Evolutionary conservation across 2,888 invertebrate species (phyloP).

Genomic region (Balanococcus diminutus): DNA sequence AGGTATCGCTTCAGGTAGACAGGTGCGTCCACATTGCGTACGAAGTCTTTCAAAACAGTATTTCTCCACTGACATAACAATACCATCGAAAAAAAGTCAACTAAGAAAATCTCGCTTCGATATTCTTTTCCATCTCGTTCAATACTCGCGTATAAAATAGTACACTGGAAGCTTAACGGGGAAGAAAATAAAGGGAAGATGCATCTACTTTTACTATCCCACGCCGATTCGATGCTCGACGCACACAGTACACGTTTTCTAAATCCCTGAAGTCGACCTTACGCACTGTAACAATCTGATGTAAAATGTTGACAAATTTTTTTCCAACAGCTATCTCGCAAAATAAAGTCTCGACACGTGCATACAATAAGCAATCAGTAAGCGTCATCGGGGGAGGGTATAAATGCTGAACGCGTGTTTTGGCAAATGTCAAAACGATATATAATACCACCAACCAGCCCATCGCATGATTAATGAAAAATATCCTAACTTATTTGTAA

Average conservation of each 20-base stretch:
- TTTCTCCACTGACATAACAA: too few species aligned
- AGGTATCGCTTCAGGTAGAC: too few species aligned
- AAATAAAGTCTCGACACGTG: conserved; percentile 9
- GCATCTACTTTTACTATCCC: neutral
- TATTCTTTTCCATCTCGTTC: neutral
- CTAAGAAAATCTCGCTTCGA: too few species aligned
- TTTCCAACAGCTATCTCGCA: neutral
- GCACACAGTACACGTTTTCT: conserved; percentile 5
- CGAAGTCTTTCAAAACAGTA: too few species aligned
- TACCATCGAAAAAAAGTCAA: too few species aligned
- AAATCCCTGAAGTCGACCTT: conserved; percentile 1
- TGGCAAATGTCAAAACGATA: conserved; percentile 16
- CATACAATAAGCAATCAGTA: neutral
- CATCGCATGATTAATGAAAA: conserved; percentile 9
- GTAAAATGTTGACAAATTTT: conserved; percentile 19
- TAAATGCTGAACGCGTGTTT: neutral
- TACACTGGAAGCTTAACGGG: neutral
- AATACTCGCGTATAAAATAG: neutral
- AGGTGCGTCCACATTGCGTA: too few species aligned
- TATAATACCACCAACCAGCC: neutral
- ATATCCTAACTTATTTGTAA: neutral
- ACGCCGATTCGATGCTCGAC: neutral
- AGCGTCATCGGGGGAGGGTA: neutral
- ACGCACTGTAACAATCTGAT: neutral
- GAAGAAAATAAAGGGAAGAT: neutral